A percentile compares a stretch with the other conserved stretches of the same genome.
Evolutionary conservation across 2,797 vertebrate genomes (phyloP).

Genomic region (Setipinna tenuifilis): DNA sequence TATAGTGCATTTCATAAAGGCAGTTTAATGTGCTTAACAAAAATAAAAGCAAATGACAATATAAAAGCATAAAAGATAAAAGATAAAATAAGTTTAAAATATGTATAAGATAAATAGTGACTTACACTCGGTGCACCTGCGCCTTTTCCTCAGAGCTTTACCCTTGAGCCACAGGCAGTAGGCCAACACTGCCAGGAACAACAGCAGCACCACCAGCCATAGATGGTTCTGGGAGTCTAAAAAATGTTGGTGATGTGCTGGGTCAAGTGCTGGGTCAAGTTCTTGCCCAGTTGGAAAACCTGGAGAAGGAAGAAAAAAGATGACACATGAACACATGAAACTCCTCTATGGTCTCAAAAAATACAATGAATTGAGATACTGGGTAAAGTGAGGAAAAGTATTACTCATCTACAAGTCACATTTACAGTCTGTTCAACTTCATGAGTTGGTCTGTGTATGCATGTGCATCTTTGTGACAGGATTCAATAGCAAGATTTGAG

Average conservation of each 20-base stretch:
- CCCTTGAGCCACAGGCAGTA: slow-evolving; percentile 34
- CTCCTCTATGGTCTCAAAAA: too few species aligned
- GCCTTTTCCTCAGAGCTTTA: slow-evolving; percentile 25
- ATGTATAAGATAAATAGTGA: too few species aligned
- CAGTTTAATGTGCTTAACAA: too few species aligned
- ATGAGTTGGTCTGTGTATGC: neutral
- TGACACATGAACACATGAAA: neutral
- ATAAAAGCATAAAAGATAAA: too few species aligned
- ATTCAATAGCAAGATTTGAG: too few species aligned
- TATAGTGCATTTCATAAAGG: too few species aligned
- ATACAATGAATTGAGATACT: too few species aligned
- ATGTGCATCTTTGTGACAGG: neutral
- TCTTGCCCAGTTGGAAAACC: neutral
- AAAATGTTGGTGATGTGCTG: too few species aligned
- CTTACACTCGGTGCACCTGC: slow-evolving; percentile 8
- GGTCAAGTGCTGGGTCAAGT: too few species aligned
- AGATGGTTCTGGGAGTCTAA: neutral
- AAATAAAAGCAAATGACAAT: too few species aligned
- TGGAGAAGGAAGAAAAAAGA: slow-evolving; percentile 35
- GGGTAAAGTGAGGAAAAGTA: neutral
- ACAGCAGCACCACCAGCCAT: slow-evolving; percentile 23
- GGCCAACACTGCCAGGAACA: neutral
- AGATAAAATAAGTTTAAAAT: too few species aligned
- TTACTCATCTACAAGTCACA: neutral
- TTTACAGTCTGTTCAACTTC: too few species aligned